Percentiles rank a stretch among this genome's conserved stretches.
phyloP scores from a whole-genome alignment of 64 coral and sea anemone genomes.

The Montipora efflorescens region DNA sequence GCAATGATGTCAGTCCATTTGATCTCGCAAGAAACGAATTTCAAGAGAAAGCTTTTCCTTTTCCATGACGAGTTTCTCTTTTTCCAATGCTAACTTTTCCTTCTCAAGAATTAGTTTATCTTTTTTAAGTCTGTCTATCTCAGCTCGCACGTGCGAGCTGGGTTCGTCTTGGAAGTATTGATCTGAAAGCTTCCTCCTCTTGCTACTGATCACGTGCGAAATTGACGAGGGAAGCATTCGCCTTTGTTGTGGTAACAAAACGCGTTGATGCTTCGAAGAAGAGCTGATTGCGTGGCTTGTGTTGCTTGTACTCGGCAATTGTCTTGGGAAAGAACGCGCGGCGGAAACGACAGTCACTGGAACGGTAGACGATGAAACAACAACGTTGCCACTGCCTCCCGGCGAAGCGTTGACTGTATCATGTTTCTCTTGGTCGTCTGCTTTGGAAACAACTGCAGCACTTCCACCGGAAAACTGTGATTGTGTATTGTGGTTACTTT shows the following conservation, averaged over 20 bases:
- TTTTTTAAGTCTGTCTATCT: slow-evolving; percentile 57
- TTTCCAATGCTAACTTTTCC: slow-evolving; percentile 61
- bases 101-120: slow-evolving; percentile 65
- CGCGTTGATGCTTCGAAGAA: background rate
- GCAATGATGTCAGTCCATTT: slow-evolving; percentile 14
- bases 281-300: background rate
- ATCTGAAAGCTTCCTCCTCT: slow-evolving; percentile 38
- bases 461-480: background rate
- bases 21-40: slow-evolving; percentile 60
- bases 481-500: background rate
- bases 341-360: background rate
- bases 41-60: slow-evolving; percentile 69
- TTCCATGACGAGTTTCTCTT: slow-evolving; percentile 67
- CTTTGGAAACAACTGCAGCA: background rate
- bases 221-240: slow-evolving; percentile 3
- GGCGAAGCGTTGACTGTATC: background rate
- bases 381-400: background rate
- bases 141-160: background rate
- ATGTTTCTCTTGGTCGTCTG: background rate
- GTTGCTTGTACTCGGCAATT: background rate
- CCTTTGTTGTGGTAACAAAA: slow-evolving; percentile 34
- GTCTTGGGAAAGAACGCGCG: background rate
- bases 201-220: slow-evolving; percentile 7
- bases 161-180: slow-evolving; percentile 18
- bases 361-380: background rate